Evolutionary conservation across 2,113 vertebrate species (phyloP), one percentile per base, ranked within the genome.

Genomic region (Acanthochromis polyacanthus): DNA sequence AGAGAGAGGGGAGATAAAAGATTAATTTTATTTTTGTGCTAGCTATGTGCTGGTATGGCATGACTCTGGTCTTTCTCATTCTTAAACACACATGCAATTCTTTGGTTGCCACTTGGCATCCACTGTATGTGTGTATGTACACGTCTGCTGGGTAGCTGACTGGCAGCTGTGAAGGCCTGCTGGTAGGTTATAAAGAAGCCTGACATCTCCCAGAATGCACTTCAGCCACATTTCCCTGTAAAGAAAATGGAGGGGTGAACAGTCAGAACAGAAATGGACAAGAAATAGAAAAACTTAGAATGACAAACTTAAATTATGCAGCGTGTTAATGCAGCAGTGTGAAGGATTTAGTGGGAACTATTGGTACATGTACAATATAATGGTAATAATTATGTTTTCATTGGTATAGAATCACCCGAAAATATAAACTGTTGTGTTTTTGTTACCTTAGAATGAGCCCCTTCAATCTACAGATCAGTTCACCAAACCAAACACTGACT

Each of bases 161-260:
- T 73, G 84, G 80, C 86, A 88, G 83, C 87, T 89, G 78, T 81
- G 81, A 86, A 58, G 64, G 80, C 86, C 79, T 82, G 84, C 88
- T 89, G 85, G 30, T 89, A 83, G 65, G 87, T 90, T 88, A 82
- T 87, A 78, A 87, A 90, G 84, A 78, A 81, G 84, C 48, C 81
- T 86, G 87, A 71, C 81, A 74, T 83, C 68, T 88, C 86, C 71
- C 84, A 85, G 65, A 89, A 90, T 84, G 78, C 86, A 88, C 69
- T 80, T 86, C 78, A 88, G 48, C 86, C 68, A 40, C 71, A 68
- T 76, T 32, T 67, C 67, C 48, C 59, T n/a, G 12, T 70, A 61
- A 79, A 72, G 55, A 71, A 45, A 36, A n/a, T 25, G 40, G 74
- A 20, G 17, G 36, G 63, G 40, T 10, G 48, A 36, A 57, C 56